A percentile compares a stretch with the other conserved stretches of the same genome.
phyloP scores from a whole-genome alignment of 2,113 vertebrate species.

The Rhipidura dahli region DNA sequence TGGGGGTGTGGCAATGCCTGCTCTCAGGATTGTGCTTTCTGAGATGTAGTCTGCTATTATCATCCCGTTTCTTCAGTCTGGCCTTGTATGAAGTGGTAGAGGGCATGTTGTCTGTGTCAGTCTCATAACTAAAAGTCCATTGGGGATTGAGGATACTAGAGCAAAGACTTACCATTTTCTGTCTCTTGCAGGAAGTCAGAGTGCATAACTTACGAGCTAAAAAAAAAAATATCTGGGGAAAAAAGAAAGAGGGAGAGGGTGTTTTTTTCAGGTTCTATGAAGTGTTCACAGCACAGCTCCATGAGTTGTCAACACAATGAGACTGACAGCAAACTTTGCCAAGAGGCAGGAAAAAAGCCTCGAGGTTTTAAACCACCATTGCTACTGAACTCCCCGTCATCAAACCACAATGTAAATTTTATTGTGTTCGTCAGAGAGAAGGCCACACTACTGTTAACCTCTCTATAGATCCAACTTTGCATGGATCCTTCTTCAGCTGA shows the following conservation, averaged over 20 bases:
- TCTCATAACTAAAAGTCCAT: not conserved
- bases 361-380: not conserved
- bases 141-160: not conserved
- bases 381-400: not conserved
- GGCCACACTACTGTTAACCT: not conserved
- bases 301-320: constrained; percentile 24
- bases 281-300: not conserved
- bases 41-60: not conserved
- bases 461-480: not conserved
- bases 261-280: not conserved
- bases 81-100: not conserved
- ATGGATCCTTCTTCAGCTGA: not conserved
- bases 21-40: not conserved
- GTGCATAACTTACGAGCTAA: not conserved
- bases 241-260: not conserved
- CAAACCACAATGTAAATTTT: not conserved
- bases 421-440: not conserved
- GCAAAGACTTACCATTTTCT: not conserved
- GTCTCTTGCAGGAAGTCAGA: not conserved
- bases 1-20: not conserved
- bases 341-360: not conserved
- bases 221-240: not conserved
- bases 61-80: not conserved
- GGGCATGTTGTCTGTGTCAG: not conserved
- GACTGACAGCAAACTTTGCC: not conserved